Base-by-base conservation (phyloP, 2,797 vertebrate species). In the Catostomus latipinnis region DNA sequence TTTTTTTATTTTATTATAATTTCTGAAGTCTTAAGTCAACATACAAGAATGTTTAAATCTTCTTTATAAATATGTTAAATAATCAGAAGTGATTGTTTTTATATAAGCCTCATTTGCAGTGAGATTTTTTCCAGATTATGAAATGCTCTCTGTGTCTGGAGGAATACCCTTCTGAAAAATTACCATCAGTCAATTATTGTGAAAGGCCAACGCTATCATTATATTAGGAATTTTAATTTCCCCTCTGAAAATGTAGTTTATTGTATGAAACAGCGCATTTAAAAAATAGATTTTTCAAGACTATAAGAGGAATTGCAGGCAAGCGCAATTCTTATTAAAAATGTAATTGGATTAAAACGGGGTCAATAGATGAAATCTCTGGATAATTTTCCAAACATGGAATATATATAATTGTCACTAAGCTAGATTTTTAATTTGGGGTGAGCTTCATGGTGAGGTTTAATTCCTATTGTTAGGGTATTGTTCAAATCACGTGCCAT, bases 201-300 rank as follows among this genome's bases (percentile, higher is more conserved):
- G 77, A 90, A 89, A 92, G 85, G 88, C 88, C 84, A 88, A 84
- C 63, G 88, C 85, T 86, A 85, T 90, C 88, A 83, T 86, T 83
- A 84, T 80, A 74, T 88, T 85, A 74, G 84, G 86, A 87, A 88
- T 88, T 87, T 89, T 89, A 81, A 88, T 91, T 92, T 92, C 83
- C 78, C 84, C 81, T 85, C 75, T 83, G 83, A 89, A 93, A 90
- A 86, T 81, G 79, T 71, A 85, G 88, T 89, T 92, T 86, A 82
- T 87, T 86, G 75, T 81, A 84, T 83, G 78, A 90, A 91, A 86
- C 75, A 61, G 71, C 78, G 76, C 81, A 83, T 90, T 91, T 89
- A 85, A 89, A 91, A 91, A 87, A 85, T 85, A 60, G 83, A 89
- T 91, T 92, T 91, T 87, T 88, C 83, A 84, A 85, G 81, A 80